phyloP scores from a whole-genome alignment of 2,797 vertebrate genomes.

The Cirrhinus molitorella region DNA sequence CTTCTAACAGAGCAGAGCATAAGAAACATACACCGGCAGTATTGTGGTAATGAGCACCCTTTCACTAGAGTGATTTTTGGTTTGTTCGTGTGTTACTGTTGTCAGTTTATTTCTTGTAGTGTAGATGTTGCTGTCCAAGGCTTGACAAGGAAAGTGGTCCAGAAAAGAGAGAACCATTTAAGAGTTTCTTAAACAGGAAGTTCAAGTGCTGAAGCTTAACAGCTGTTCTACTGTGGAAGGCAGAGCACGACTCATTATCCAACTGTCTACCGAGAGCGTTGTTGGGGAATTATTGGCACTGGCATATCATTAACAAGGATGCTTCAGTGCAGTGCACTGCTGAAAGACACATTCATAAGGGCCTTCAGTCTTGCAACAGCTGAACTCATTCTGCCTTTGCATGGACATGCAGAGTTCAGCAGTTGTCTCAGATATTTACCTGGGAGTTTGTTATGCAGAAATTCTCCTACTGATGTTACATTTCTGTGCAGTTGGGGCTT shows the following conservation, averaged over 20 bases:
- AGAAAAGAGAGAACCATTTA: slow-evolving; percentile 33
- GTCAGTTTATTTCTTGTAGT: slow-evolving; percentile 41
- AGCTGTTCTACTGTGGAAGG: slow-evolving; percentile 40
- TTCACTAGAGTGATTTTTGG: slow-evolving; percentile 39
- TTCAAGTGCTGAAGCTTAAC: slow-evolving; percentile 46
- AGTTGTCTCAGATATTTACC: slow-evolving; percentile 21
- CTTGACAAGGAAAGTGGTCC: slow-evolving; percentile 42
- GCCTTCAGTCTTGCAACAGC: slow-evolving; percentile 9
- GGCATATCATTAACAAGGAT: slow-evolving; percentile 52
- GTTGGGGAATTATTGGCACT: slow-evolving; percentile 51
- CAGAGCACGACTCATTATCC: slow-evolving; percentile 46
- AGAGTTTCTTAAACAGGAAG: slow-evolving; percentile 38
- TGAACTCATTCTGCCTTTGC: slow-evolving; percentile 14
- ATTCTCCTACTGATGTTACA: neutral
- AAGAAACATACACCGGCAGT: neutral
- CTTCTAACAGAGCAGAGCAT: slow-evolving; percentile 19
- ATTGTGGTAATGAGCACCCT: slow-evolving; percentile 33
- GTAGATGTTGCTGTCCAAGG: slow-evolving; percentile 40
- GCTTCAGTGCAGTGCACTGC: slow-evolving; percentile 33
- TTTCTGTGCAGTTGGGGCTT: neutral
- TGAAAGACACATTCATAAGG: slow-evolving; percentile 46
- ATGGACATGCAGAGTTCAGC: neutral
- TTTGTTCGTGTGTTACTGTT: slow-evolving; percentile 20
- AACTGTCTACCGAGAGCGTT: slow-evolving; percentile 46
- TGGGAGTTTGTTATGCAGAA: neutral